Percentiles rank a stretch among this genome's conserved stretches.
Conservation (phyloP, 2,888 invertebrate species). For the Andrena camellia region DNA sequence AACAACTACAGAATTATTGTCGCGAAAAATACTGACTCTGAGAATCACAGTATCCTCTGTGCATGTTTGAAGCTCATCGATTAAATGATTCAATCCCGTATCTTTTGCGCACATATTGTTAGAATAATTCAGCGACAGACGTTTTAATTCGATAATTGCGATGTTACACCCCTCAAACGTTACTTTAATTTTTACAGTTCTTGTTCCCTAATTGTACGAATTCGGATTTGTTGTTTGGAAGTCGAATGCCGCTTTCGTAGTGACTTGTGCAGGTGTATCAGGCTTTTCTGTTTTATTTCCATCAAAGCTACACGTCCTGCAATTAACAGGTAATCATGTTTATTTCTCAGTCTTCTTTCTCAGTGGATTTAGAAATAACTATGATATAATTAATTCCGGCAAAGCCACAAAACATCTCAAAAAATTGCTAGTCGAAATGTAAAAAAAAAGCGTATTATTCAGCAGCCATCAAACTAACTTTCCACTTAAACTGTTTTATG, state of each 20-base stretch:
- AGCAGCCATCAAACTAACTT: slow-evolving; percentile 45
- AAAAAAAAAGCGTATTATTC: slow-evolving; percentile 53
- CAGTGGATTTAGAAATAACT: slow-evolving; percentile 12
- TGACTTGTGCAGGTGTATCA: slow-evolving; percentile 39
- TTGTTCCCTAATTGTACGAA: slow-evolving; percentile 48
- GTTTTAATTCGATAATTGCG: slow-evolving; percentile 20
- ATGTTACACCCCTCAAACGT: slow-evolving; percentile 4
- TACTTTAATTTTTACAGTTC: slow-evolving; percentile 20
- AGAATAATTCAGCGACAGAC: slow-evolving; percentile 23
- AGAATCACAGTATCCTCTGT: slow-evolving; percentile 56
- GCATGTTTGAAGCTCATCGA: slow-evolving; percentile 59
- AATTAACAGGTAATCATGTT: slow-evolving; percentile 56
- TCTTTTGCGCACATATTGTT: slow-evolving; percentile 38
- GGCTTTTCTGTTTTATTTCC: slow-evolving; percentile 39
- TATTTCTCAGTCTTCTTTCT: not conserved
- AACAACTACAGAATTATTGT: not conserved
- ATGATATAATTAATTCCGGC: slow-evolving; percentile 46
- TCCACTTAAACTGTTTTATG: slow-evolving; percentile 15
- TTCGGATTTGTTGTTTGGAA: slow-evolving; percentile 51
- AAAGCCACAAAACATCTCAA: slow-evolving; percentile 41
- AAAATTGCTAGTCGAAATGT: slow-evolving; percentile 43
- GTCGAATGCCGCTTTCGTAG: slow-evolving; percentile 51
- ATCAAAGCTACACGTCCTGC: slow-evolving; percentile 58
- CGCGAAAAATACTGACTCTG: slow-evolving; percentile 67
- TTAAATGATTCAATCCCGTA: slow-evolving; percentile 53